Percentiles rank a stretch among this genome's conserved stretches.
Conservation (phyloP, 1,140 invertebrate genomes). For the Charaxes varanes region DNA sequence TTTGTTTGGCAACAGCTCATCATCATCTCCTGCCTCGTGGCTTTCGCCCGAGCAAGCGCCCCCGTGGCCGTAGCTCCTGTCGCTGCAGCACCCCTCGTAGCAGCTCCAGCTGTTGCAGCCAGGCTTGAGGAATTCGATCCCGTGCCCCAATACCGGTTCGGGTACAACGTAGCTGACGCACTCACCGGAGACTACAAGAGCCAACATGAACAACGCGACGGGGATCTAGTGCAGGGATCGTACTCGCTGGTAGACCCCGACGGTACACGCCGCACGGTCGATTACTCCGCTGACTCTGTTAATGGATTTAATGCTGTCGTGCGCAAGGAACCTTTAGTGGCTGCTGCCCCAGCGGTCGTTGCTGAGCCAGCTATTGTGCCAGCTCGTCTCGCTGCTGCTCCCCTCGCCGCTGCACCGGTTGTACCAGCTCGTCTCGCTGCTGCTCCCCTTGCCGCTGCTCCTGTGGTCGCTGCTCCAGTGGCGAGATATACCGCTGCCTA, state of each 20-base stretch:
- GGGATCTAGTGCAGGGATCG: constrained; percentile 76
- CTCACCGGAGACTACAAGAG: constrained; percentile 78
- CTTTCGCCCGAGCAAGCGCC: constrained; percentile 45
- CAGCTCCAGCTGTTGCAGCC: constrained; percentile 50
- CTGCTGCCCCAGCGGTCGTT: constrained; percentile 48
- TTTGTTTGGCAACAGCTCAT: too few relatives aligned
- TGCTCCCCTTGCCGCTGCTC: constrained; percentile 27
- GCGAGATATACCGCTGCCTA: too few relatives aligned
- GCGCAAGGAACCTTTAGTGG: constrained; percentile 57
- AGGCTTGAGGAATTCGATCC: constrained; percentile 76
- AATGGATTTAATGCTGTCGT: constrained; percentile 79
- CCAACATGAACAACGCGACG: constrained; percentile 76
- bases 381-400: constrained; percentile 19
- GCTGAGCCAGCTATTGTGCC: constrained; percentile 22
- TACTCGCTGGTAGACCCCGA: constrained; percentile 77
- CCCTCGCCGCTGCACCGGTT: constrained; percentile 17
- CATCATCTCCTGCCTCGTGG: constrained; percentile 54
- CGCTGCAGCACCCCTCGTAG: too few relatives aligned
- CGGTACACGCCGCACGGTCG: constrained; percentile 73
- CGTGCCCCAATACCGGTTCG: constrained; percentile 76
- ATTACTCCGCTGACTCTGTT: constrained; percentile 75
- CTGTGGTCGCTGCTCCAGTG: constrained; percentile 25
- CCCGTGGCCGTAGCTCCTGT: too few relatives aligned
- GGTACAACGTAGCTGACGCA: constrained; percentile 77
- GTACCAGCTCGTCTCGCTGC: constrained; percentile 26